phyloP scores from a whole-genome alignment of 2,113 vertebrate species.

The Rhynchopsitta pachyrhyncha region DNA sequence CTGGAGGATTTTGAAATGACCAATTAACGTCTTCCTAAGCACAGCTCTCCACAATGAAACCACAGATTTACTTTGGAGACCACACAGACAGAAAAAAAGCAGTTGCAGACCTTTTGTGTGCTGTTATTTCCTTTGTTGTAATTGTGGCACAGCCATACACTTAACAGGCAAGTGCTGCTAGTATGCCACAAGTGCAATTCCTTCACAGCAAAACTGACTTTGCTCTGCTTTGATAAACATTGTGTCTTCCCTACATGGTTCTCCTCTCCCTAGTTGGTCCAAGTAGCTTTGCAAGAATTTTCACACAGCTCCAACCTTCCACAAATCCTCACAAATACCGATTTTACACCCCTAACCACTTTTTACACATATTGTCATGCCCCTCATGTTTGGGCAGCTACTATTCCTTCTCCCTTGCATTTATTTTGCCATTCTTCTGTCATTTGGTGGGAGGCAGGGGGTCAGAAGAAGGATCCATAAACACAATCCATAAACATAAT shows the following conservation, averaged over 20 bases:
- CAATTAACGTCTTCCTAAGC: background rate
- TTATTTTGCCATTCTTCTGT: background rate
- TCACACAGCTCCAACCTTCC: background rate
- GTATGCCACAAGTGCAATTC: background rate
- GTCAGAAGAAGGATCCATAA: background rate
- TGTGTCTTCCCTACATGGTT: background rate
- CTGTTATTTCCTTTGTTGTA: rapidly evolving
- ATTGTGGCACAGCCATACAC: background rate
- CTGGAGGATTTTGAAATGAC: background rate
- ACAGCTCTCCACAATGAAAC: background rate
- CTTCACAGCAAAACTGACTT: background rate
- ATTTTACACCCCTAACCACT: background rate
- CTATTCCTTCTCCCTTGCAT: background rate
- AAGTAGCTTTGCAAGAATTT: background rate
- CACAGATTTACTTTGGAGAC: background rate
- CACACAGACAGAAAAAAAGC: background rate
- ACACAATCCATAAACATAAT: background rate
- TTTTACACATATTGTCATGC: background rate
- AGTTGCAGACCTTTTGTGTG: background rate
- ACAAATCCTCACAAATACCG: background rate
- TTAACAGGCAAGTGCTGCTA: rapidly evolving
- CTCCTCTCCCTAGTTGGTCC: rapidly evolving
- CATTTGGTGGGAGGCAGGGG: background rate
- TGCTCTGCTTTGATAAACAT: background rate
- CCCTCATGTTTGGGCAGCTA: background rate